Evolutionary conservation across 2,888 invertebrate species (phyloP).

Genomic region (Folsomia manolachei): DNA sequence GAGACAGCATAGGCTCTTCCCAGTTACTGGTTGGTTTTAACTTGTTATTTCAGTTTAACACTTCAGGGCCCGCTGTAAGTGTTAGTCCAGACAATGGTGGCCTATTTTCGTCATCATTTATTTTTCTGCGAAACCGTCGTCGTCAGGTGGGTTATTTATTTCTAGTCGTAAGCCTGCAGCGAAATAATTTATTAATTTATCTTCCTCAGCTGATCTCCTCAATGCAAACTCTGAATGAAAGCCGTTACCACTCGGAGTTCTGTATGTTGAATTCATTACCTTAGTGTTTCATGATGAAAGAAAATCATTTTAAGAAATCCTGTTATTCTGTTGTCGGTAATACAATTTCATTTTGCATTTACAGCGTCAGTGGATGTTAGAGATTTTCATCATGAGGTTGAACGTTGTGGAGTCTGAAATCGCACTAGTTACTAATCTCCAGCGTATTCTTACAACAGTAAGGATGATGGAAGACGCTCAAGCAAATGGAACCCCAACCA

Average conservation of each 20-base stretch:
- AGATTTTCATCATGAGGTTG: not conserved
- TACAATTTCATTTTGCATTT: no score
- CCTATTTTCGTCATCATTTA: not conserved
- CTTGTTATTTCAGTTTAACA: not conserved
- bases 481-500: not conserved
- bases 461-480: not conserved
- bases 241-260: not conserved
- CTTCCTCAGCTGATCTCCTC: not conserved
- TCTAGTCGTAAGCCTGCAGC: no score
- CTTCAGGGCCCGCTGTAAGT: not conserved
- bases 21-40: not conserved
- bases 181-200: no score
- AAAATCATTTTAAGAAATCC: no score
- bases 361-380: not conserved
- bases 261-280: not conserved
- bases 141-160: no score
- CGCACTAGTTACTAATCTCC: not conserved
- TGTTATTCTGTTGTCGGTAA: no score
- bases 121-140: conserved; percentile 1
- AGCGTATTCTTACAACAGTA: not conserved
- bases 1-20: no score
- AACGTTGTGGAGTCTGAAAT: not conserved
- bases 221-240: not conserved
- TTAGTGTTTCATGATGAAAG: no score
- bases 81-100: not conserved